phyloP scores from a whole-genome alignment of 2,113 vertebrate species.

The Marmota flaviventris region DNA sequence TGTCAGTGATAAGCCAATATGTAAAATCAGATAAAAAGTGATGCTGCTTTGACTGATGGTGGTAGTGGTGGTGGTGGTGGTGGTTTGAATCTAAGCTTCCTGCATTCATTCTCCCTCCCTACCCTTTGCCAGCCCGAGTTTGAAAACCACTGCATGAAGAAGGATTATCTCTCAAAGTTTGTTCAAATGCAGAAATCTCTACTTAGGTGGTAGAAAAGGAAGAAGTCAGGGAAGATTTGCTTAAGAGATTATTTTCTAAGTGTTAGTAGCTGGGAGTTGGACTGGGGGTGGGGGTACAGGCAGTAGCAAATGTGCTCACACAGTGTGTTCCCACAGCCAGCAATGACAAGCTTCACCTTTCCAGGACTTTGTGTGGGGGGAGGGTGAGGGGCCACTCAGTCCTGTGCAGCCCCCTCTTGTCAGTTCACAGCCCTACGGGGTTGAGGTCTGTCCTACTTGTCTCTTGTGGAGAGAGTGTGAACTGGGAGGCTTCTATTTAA shows the following conservation, averaged over 20 bases:
- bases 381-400: neutral
- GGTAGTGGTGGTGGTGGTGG: too few species aligned
- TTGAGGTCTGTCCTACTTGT: neutral
- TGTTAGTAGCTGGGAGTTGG: neutral
- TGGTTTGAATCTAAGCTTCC: neutral
- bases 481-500: neutral
- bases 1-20: neutral
- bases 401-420: neutral
- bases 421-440: neutral
- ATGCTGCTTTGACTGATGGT: neutral
- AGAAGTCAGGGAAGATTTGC: neutral
- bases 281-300: neutral
- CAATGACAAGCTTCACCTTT: neutral
- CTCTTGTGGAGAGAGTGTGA: neutral
- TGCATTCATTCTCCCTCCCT: too few species aligned
- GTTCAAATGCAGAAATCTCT: neutral
- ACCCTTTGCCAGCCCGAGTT: neutral
- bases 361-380: neutral
- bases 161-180: neutral
- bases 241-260: neutral
- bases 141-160: neutral
- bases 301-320: neutral
- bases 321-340: neutral
- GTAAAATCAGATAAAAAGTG: neutral
- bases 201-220: neutral